A percentile compares a stretch with the other conserved stretches of the same genome.
phyloP scores from a whole-genome alignment of 2,113 vertebrate genomes.

The Tragulus kanchil region DNA sequence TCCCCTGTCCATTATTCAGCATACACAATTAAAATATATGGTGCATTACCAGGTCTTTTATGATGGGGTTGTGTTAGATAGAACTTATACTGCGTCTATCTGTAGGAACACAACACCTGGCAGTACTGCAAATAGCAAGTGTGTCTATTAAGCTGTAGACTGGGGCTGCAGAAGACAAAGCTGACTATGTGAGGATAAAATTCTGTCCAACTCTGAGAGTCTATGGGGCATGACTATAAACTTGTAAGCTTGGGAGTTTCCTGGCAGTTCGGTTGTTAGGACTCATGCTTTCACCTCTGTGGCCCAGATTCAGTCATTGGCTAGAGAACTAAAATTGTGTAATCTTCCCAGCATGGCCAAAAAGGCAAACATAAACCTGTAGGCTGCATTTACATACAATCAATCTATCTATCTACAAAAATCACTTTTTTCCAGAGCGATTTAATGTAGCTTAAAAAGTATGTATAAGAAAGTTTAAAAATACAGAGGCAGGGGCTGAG shows the following conservation, averaged over 20 bases:
- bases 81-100: not conserved
- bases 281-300: not conserved
- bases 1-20: not conserved
- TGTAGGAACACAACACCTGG: not conserved
- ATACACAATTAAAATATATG: not conserved
- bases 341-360: not conserved
- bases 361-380: not conserved
- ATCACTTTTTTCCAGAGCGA: not conserved
- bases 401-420: not conserved
- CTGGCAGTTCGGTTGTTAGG: not conserved
- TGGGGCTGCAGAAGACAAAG: not conserved
- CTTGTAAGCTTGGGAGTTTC: not conserved
- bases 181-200: not conserved
- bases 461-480: not conserved
- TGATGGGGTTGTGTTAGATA: not conserved
- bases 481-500: not conserved
- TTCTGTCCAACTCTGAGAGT: not conserved
- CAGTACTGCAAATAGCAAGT: not conserved
- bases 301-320: not conserved
- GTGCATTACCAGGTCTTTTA: not conserved
- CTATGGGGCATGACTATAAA: not conserved
- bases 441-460: not conserved
- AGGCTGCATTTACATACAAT: not conserved
- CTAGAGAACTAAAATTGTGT: not conserved
- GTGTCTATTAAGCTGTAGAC: not conserved